A percentile compares a stretch with the other conserved stretches of the same genome.
phyloP scores from a whole-genome alignment of 2,113 vertebrate species.

The Hippocampus comes region DNA sequence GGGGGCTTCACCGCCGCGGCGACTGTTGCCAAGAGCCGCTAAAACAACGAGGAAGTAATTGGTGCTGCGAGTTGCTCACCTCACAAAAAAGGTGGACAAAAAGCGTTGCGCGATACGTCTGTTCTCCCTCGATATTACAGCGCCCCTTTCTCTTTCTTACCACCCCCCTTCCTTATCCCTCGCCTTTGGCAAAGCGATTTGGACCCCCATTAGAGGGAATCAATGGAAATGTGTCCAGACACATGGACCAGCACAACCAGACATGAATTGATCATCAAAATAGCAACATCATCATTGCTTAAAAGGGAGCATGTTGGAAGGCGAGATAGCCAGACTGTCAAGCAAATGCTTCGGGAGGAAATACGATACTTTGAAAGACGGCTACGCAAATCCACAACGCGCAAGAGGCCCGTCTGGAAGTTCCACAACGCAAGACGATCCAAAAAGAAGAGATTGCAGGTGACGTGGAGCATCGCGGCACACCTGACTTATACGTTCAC shows the following conservation, averaged over 20 bases:
- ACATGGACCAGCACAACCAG: conserved; percentile 63
- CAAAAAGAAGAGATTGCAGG: too few species aligned
- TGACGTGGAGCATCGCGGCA: too few species aligned
- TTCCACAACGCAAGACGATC: neutral
- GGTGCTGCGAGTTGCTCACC: conserved; percentile 72
- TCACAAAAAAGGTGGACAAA: conserved; percentile 65
- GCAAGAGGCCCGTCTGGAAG: conserved; percentile 5
- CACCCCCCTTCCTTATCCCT: conserved; percentile 13
- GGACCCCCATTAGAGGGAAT: conserved; percentile 71
- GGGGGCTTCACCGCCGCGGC: conserved; percentile 47
- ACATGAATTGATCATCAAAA: conserved; percentile 77
- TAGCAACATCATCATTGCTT: conserved; percentile 70
- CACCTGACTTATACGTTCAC: too few species aligned
- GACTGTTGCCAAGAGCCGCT: conserved; percentile 71
- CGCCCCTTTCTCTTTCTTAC: conserved; percentile 9
- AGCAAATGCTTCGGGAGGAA: conserved; percentile 27
- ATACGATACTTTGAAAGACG: conserved; percentile 23
- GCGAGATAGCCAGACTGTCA: conserved; percentile 28
- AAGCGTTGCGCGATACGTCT: conserved; percentile 62
- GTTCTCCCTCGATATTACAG: conserved; percentile 25
- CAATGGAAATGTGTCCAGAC: conserved; percentile 66
- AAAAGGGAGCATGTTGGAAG: conserved; percentile 46
- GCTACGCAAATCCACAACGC: conserved; percentile 14
- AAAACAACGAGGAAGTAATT: conserved; percentile 69
- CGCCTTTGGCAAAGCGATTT: conserved; percentile 60